Base-by-base conservation (phyloP, 2,113 vertebrate species). In the Raphicerus campestris region DNA sequence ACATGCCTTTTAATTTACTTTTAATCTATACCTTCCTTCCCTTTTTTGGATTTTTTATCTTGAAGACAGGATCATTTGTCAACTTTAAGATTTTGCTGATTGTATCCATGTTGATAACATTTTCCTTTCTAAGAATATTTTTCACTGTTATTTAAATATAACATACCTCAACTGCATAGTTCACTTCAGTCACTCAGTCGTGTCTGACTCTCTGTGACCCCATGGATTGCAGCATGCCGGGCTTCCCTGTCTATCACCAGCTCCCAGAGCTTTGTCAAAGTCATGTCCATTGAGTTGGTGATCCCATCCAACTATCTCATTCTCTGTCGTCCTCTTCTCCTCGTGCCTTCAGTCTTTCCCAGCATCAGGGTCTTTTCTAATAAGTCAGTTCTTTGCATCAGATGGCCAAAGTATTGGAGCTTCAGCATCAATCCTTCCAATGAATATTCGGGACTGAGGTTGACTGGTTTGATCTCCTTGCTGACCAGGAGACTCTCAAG, bases 21-120 rank as follows among this genome's bases (percentile, higher is more conserved):
- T 75, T 42, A 73, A 51, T 70, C 24, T 87, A 24, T 80, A 58
- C 7, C 6, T 84, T 80, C 24, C 2, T 2, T 17, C 28, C 30
- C 47, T 58, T 81, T 35, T 19, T 96, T 95, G 26, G 1, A 28
- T 82, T 63, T 56, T 75, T 42, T 75, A 93, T 97, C 24, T 61
- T 88, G 49, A 80, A 49, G 45, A 89, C 91, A 94, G 22, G 49
- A 7, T 80, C 26, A 51, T 75, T 87, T 96, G 51, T 58, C 39
- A 1, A 61, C 55, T 88, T 97, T 80, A 6, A n/a, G 17, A 75
- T 96, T 95, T 97, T 97, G 45, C 5, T 83, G 14, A 63, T 73
- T 87, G 2, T 80, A 63, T 92, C 7, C 6, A 1, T 89, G 2
- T 82, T 63, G 51, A 16, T 89, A 42, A 70, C 28, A 83, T 87